Evolutionary conservation across 2,797 vertebrate species (phyloP).

Genomic region (Leptoclinus maculatus): DNA sequence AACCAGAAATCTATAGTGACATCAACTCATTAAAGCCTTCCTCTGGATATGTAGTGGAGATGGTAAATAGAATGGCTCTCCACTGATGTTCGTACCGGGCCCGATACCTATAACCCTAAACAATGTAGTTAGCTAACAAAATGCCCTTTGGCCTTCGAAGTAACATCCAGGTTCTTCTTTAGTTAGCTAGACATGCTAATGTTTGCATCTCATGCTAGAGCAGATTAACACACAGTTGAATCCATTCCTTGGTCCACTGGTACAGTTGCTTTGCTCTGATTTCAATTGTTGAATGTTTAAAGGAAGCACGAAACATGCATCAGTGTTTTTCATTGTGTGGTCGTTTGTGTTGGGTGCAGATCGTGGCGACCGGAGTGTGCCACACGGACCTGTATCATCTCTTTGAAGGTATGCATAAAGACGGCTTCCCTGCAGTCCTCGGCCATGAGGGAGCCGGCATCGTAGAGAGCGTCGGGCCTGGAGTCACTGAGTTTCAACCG

Average conservation of each 20-base stretch:
- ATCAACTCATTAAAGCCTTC: neutral
- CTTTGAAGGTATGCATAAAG: slow-evolving; percentile 67
- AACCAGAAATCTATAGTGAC: neutral
- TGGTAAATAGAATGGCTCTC: neutral
- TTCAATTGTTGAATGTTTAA: neutral
- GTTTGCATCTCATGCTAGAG: neutral
- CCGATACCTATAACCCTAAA: neutral
- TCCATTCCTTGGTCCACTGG: neutral
- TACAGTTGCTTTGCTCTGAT: neutral
- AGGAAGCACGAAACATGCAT: too few species aligned
- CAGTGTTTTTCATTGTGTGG: neutral
- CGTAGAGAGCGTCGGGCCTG: slow-evolving; percentile 84
- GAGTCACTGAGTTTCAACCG: slow-evolving; percentile 82
- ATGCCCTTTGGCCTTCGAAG: neutral
- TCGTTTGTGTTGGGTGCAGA: slow-evolving; percentile 53
- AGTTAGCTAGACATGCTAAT: neutral
- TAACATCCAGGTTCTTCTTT: neutral
- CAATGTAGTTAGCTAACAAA: neutral
- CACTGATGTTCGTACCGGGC: neutral
- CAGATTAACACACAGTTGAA: neutral
- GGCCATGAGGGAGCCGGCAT: slow-evolving; percentile 84
- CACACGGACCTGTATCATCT: slow-evolving; percentile 84
- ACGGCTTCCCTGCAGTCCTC: slow-evolving; percentile 81
- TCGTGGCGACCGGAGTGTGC: slow-evolving; percentile 81
- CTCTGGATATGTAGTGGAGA: neutral